Evolutionary conservation across 2,888 invertebrate species (phyloP).

Genomic region (Nowickia ferox): DNA sequence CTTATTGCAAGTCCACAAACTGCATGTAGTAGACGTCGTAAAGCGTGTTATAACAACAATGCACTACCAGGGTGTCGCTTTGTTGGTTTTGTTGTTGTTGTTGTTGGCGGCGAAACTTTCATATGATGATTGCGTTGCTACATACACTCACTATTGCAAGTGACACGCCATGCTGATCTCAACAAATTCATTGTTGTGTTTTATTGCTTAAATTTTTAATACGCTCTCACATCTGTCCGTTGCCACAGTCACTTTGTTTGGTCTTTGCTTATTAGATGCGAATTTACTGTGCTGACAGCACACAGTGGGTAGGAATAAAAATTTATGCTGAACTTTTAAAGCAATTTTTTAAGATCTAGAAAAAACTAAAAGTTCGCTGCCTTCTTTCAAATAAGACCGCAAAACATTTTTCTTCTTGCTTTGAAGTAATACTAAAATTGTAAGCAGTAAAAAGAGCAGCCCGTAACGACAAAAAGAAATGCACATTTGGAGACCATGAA

Average conservation of each 20-base stretch:
- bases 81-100: neutral
- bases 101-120: conserved; percentile 35
- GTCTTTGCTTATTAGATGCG: neutral
- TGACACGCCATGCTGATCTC: conserved; percentile 64
- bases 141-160: conserved; percentile 21
- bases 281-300: neutral
- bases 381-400: too few species aligned
- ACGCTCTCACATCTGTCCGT: neutral
- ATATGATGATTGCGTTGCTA: conserved; percentile 31
- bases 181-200: conserved; percentile 39
- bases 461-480: too few species aligned
- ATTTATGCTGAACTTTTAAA: neutral
- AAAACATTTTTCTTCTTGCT: too few species aligned
- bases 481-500: too few species aligned
- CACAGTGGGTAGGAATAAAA: neutral
- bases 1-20: neutral
- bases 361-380: too few species aligned
- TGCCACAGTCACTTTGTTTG: neutral
- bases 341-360: too few species aligned
- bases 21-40: neutral
- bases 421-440: too few species aligned
- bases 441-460: too few species aligned
- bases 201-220: conserved; percentile 14
- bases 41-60: conserved; percentile 4
- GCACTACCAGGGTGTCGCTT: neutral